Conservation (phyloP, 1,140 invertebrate genomes). For the Saccostrea glomerata region DNA sequence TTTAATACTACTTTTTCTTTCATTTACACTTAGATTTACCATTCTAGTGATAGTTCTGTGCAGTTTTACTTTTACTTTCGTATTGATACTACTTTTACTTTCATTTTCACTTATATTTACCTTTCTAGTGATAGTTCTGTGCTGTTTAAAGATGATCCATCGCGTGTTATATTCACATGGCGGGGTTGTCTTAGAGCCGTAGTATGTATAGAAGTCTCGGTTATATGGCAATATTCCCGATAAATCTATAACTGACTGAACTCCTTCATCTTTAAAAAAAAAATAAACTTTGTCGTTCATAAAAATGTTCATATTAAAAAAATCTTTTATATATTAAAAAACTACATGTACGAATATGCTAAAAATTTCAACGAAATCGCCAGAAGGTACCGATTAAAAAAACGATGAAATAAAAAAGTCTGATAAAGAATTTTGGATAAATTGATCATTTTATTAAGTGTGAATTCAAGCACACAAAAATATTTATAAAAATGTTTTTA, state of each 20-base stretch:
- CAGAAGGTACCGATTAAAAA: too few relatives aligned
- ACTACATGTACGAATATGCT: too few relatives aligned
- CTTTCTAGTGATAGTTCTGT: conserved; percentile 40
- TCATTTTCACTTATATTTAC: neutral
- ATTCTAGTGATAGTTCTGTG: conserved; percentile 41
- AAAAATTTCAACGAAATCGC: too few relatives aligned
- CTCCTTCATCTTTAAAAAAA: conserved; percentile 41
- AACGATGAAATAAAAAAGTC: too few relatives aligned
- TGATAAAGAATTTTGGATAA: too few relatives aligned
- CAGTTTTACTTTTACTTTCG: neutral
- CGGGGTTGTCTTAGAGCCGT: conserved; percentile 50
- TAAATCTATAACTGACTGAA: conserved; percentile 41
- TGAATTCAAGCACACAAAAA: too few relatives aligned
- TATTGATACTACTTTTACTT: neutral
- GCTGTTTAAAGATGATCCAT: conserved; percentile 49
- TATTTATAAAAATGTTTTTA: too few relatives aligned
- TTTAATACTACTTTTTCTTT: neutral
- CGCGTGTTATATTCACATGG: conserved; percentile 48
- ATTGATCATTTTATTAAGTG: too few relatives aligned
- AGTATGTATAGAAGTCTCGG: conserved; percentile 51
- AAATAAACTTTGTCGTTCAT: neutral
- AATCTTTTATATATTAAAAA: too few relatives aligned
- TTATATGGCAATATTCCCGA: conserved; percentile 46
- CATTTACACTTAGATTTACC: neutral
- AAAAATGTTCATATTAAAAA: too few relatives aligned